Percentiles rank a stretch among this genome's conserved stretches.
phyloP scores from a whole-genome alignment of 2,888 invertebrate genomes.

The Ophion slaviceki region DNA sequence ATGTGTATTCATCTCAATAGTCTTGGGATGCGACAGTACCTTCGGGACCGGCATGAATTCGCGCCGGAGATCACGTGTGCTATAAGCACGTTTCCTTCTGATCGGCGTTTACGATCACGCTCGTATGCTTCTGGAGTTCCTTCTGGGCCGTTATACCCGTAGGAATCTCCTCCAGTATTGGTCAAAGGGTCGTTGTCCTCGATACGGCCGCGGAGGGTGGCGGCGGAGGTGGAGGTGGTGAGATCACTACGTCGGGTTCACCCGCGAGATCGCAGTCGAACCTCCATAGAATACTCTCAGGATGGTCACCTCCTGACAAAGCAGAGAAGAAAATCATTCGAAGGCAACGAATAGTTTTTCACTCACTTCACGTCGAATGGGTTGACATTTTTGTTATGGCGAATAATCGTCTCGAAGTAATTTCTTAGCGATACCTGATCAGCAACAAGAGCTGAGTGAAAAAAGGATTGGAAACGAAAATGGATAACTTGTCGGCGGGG shows the following conservation, averaged over 20 bases:
- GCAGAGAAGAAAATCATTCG: conserved; percentile 9
- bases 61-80: conserved; percentile 77
- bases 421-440: too few species aligned
- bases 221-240: conserved; percentile 77
- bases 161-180: conserved; percentile 82
- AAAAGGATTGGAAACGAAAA: too few species aligned
- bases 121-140: conserved; percentile 77
- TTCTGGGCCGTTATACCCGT: conserved; percentile 80
- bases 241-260: conserved; percentile 82
- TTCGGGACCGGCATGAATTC: conserved; percentile 65
- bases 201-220: conserved; percentile 79
- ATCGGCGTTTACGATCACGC: conserved; percentile 78
- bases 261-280: conserved; percentile 82
- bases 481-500: too few species aligned
- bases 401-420: too few species aligned
- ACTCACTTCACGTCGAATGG: too few species aligned
- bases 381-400: too few species aligned
- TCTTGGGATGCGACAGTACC: conserved; percentile 49
- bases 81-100: conserved; percentile 82
- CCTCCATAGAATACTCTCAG: conserved; percentile 82
- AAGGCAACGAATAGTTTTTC: too few species aligned
- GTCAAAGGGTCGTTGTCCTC: conserved; percentile 82
- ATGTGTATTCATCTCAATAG: conserved; percentile 36
- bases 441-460: too few species aligned
- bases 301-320: conserved; percentile 81